These are phyloP conservation scores for Leucoma salicis DNA, from an alignment of 2,888 invertebrate genomes.

Conservation along the genomic window DNA sequence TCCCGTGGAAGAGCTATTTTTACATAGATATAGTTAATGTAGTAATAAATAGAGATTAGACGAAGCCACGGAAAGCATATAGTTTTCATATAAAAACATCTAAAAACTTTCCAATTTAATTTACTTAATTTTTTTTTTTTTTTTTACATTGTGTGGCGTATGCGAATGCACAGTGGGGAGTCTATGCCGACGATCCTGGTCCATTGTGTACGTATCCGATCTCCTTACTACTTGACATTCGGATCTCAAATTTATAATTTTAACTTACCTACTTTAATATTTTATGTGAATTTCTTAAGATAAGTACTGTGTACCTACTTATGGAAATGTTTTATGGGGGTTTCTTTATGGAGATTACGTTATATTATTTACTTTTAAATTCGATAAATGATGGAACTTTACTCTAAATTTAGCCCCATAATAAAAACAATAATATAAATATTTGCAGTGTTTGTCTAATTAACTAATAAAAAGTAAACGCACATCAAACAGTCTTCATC, in stretches of 20 bases:
- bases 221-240: slow-evolving; percentile 69
- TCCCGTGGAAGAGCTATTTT: too few species aligned
- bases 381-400: too few species aligned
- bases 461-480: slow-evolving; percentile 13
- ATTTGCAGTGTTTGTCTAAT: not conserved
- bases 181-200: slow-evolving; percentile 51
- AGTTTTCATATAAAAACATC: slow-evolving; percentile 51
- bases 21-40: too few species aligned
- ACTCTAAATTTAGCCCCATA: too few species aligned
- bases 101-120: slow-evolving; percentile 70
- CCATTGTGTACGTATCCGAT: slow-evolving; percentile 74
- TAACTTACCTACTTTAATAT: slow-evolving; percentile 61
- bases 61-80: too few species aligned
- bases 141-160: slow-evolving; percentile 61
- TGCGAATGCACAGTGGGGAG: slow-evolving; percentile 66
- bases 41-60: too few species aligned
- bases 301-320: too few species aligned
- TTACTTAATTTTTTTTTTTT: slow-evolving; percentile 76
- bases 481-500: slow-evolving; percentile 29
- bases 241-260: slow-evolving; percentile 72
- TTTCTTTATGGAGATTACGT: not conserved
- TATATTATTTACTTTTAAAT: not conserved
- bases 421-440: too few species aligned
- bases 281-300: slow-evolving; percentile 22
- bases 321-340: slow-evolving; percentile 49